phyloP scores from a whole-genome alignment of 2,113 vertebrate species.

The Mungos mungo region DNA sequence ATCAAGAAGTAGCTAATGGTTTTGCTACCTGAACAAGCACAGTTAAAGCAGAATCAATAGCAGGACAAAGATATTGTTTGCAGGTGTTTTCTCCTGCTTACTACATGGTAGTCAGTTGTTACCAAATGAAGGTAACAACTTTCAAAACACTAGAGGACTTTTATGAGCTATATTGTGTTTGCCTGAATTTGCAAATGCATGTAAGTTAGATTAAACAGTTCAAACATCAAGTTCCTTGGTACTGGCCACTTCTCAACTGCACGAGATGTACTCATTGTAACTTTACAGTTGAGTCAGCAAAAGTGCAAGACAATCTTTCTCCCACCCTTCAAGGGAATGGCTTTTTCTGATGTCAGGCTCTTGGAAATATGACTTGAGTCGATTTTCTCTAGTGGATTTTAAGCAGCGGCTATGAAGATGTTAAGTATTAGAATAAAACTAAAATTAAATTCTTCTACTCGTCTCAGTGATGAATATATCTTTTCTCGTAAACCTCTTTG shows the following conservation, averaged over 20 bases:
- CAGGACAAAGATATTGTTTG: constrained; percentile 15
- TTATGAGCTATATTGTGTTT: background rate
- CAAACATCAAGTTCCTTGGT: background rate
- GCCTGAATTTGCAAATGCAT: constrained; percentile 15
- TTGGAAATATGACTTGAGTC: constrained; percentile 59
- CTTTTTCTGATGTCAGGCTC: constrained; percentile 50
- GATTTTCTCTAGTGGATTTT: constrained; percentile 60
- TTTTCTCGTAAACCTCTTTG: constrained; percentile 40
- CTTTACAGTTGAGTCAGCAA: constrained; percentile 62
- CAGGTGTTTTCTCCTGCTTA: constrained; percentile 33
- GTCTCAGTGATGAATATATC: constrained; percentile 35
- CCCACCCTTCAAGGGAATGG: constrained; percentile 56
- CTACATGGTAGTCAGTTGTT: background rate
- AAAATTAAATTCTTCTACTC: constrained; percentile 49
- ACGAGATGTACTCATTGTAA: background rate
- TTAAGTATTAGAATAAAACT: constrained; percentile 62
- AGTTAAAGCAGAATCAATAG: constrained; percentile 61
- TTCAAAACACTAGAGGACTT: background rate
- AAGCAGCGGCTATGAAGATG: constrained; percentile 50
- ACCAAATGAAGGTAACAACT: background rate
- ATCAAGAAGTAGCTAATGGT: constrained; percentile 71
- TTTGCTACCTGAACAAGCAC: constrained; percentile 60
- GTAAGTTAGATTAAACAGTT: constrained; percentile 18
- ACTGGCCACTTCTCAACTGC: background rate
- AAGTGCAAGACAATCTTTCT: background rate